phyloP scores from a whole-genome alignment of 2,888 invertebrate genomes.

The Bellardia pandia region DNA sequence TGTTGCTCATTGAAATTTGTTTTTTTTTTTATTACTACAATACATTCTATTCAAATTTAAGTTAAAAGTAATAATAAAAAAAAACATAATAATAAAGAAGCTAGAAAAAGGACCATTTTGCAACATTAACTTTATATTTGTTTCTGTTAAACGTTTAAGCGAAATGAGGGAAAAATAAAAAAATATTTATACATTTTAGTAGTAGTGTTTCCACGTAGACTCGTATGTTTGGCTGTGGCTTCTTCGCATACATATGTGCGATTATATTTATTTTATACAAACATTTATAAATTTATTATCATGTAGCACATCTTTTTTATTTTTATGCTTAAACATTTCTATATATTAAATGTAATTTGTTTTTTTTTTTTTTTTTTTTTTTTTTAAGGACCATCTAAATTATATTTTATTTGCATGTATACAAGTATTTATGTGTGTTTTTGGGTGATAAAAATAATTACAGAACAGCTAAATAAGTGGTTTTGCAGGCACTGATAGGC shows the following conservation, averaged over 20 bases:
- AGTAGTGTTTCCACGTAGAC: not conserved
- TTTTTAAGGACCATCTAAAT: constrained; percentile 1
- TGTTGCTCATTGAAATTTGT: not conserved
- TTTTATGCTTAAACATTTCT: constrained; percentile 6
- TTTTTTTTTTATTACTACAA: constrained; percentile 72
- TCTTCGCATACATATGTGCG: not conserved
- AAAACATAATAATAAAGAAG: constrained; percentile 31
- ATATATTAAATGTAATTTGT: constrained; percentile 3
- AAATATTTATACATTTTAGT: constrained; percentile 20
- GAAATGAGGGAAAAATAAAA: not conserved
- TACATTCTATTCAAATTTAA: constrained; percentile 72
- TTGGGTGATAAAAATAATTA: constrained; percentile 53
- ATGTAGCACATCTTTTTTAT: constrained; percentile 52
- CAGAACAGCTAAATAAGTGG: constrained; percentile 11
- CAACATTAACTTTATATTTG: constrained; percentile 35
- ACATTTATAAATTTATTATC: constrained; percentile 48
- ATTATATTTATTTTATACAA: constrained; percentile 7
- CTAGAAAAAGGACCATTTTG: constrained; percentile 38
- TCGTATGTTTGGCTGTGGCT: not conserved
- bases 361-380: not conserved
- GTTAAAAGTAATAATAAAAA: constrained; percentile 74
- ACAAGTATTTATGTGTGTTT: not conserved
- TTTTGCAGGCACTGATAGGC: not conserved
- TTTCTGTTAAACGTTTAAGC: constrained; percentile 44
- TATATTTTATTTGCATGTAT: constrained; percentile 4